A percentile compares a stretch with the other conserved stretches of the same genome.
Conservation (phyloP, 2,113 vertebrate genomes). For the Merops nubicus region DNA sequence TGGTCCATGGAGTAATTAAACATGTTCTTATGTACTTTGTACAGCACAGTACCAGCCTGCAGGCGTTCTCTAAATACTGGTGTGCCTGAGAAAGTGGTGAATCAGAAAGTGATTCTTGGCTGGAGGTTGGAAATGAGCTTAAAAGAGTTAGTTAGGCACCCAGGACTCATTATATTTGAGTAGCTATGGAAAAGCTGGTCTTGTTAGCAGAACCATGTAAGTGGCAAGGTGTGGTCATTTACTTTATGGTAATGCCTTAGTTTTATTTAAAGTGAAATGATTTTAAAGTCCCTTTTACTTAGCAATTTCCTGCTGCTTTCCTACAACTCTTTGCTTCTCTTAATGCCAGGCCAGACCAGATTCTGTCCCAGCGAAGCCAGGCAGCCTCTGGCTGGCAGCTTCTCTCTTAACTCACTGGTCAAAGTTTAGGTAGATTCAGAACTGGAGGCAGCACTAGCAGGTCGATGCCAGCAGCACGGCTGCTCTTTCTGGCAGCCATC, state of each 20-base stretch:
- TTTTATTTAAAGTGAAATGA: constrained; percentile 19
- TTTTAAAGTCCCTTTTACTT: neutral
- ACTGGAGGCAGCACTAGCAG: neutral
- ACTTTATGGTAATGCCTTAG: neutral
- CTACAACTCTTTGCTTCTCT: neutral
- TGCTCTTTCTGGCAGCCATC: neutral
- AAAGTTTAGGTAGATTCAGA: neutral
- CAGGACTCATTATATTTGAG: constrained; percentile 6
- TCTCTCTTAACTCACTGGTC: neutral
- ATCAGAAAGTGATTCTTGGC: constrained; percentile 57
- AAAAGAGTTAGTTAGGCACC: neutral
- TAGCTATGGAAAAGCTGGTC: constrained; percentile 1
- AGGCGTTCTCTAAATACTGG: constrained; percentile 9
- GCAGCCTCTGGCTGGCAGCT: neutral
- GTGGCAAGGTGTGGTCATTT: constrained; percentile 31
- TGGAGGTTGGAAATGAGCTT: constrained; percentile 22
- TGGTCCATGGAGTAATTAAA: constrained; percentile 31
- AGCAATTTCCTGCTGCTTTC: neutral
- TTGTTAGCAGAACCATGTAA: neutral
- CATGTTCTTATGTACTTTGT: constrained; percentile 11
- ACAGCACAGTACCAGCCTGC: constrained; percentile 19
- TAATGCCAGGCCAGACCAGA: neutral
- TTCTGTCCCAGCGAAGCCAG: neutral
- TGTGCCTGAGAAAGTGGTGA: constrained; percentile 57
- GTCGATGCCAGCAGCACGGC: neutral